Evolutionary conservation across 2,888 invertebrate species (phyloP).

Genomic region (Chymomyza amoena): DNA sequence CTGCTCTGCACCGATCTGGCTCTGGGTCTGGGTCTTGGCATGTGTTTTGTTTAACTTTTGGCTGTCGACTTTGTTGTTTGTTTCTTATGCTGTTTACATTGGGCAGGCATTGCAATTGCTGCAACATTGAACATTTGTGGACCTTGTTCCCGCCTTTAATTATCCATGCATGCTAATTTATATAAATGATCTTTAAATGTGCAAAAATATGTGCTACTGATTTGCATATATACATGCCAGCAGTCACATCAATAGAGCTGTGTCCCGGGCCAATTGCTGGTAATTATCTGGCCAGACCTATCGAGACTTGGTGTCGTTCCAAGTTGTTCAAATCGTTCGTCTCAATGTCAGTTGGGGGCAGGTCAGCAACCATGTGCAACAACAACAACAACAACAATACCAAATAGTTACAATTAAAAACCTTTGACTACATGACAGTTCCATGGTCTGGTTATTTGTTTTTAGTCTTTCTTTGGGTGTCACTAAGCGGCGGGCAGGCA

Average conservation of each 20-base stretch:
- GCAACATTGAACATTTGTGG: constrained; percentile 22
- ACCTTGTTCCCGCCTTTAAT: constrained; percentile 53
- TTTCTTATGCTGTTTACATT: not conserved
- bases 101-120: not conserved
- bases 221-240: constrained; percentile 38
- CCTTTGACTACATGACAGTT: not conserved
- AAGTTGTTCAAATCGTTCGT: not conserved
- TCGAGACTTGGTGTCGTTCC: not conserved
- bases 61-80: constrained; percentile 30
- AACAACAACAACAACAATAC: not conserved
- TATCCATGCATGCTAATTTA: constrained; percentile 59
- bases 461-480: constrained; percentile 1
- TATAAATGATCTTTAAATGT: constrained; percentile 74
- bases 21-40: constrained; percentile 63
- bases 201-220: constrained; percentile 68
- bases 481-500: not conserved
- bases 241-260: constrained; percentile 55
- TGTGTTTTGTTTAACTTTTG: constrained; percentile 72
- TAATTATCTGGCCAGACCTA: not conserved
- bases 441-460: not conserved
- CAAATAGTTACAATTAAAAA: not conserved
- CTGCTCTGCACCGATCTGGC: constrained; percentile 1
- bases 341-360: not conserved
- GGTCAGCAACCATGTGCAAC: not conserved
- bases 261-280: constrained; percentile 7